Conservation (phyloP, 2,888 invertebrate genomes). For the Saturnia japonica region DNA sequence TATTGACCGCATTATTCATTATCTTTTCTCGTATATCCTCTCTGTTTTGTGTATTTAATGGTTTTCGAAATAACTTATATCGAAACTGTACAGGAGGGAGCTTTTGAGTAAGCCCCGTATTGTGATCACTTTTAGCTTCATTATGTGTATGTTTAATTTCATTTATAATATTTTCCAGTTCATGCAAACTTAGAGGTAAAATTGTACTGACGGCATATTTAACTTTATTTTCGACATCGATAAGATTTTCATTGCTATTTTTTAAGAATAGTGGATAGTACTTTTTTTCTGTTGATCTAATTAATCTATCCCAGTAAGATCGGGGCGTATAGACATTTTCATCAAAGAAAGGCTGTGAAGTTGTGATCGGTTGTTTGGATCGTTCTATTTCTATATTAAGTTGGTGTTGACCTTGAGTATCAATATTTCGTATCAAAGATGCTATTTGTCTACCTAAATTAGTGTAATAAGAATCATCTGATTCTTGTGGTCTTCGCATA, state of each 20-base stretch:
- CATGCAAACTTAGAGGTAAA: slow-evolving; percentile 51
- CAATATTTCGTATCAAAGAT: slow-evolving; percentile 58
- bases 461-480: slow-evolving; percentile 58
- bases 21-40: not conserved
- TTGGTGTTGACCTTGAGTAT: slow-evolving; percentile 46
- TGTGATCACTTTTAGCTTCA: not conserved
- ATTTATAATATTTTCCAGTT: slow-evolving; percentile 66
- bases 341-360: slow-evolving; percentile 45
- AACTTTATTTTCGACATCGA: slow-evolving; percentile 66
- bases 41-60: not conserved
- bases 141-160: slow-evolving; percentile 21
- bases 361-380: slow-evolving; percentile 30
- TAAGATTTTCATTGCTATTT: slow-evolving; percentile 57
- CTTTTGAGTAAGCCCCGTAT: not conserved
- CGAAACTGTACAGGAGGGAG: not conserved
- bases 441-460: slow-evolving; percentile 72
- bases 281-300: slow-evolving; percentile 58
- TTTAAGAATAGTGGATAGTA: slow-evolving; percentile 34
- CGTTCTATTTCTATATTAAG: slow-evolving; percentile 50
- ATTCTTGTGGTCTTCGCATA: slow-evolving; percentile 31
- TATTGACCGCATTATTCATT: slow-evolving; percentile 5
- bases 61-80: slow-evolving; percentile 1
- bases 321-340: slow-evolving; percentile 51
- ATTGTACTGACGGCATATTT: slow-evolving; percentile 49
- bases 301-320: slow-evolving; percentile 70